Evolutionary conservation across 1,140 invertebrate genomes (phyloP), one percentile per base, ranked within the genome.

Genomic region (Anthonomus grandis): DNA sequence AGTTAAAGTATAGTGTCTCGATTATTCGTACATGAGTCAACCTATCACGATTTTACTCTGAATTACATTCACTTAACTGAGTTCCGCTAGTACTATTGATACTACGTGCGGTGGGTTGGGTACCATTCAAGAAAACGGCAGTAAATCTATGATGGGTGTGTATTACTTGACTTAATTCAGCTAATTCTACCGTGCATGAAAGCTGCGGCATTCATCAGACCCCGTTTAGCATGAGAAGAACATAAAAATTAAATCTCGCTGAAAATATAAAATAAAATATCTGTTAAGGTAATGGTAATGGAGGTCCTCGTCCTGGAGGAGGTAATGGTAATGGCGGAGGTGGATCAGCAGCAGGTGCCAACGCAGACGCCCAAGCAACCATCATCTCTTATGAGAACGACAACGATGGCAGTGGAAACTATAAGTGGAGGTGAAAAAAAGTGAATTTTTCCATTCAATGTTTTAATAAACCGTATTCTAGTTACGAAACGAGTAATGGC

Each of bases 401-500:
- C 13, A 71, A 73, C 39, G 70, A 72, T 49, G 72, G 69, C 6
- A 70, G 74, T 49, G 74, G 74, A 37, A 70, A 59, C 31, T 75
- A 72, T 39, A 64, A 63, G 57, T 67, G 50, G 50, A 67, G 65
- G 65, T 67, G 61, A 60, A n/a, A n/a, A n/a, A n/a, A n/a, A n/a
- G n/a, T 6, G 10, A 10, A 22, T 3, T 15, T 21, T 21, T 22
- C 9, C 9, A 18, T 12, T 4, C 8, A 45, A 21, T 18, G 8
- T 22, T 34, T 48, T 1, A 41, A 41, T 41, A 9, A 10, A 13
- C 12, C 18, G 10, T 17, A 34, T 70, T 80, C 54, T 71, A 86
- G 82, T 68, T 90, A 83, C 74, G 83, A 89, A 68, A 86, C 86
- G n/a, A 85, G 77, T 3, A 88, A 90, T 64, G 87, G 87, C 9